These are phyloP conservation scores for Rotaria macrura DNA, from an alignment of 2,888 invertebrate species.

Conservation along the genomic window DNA sequence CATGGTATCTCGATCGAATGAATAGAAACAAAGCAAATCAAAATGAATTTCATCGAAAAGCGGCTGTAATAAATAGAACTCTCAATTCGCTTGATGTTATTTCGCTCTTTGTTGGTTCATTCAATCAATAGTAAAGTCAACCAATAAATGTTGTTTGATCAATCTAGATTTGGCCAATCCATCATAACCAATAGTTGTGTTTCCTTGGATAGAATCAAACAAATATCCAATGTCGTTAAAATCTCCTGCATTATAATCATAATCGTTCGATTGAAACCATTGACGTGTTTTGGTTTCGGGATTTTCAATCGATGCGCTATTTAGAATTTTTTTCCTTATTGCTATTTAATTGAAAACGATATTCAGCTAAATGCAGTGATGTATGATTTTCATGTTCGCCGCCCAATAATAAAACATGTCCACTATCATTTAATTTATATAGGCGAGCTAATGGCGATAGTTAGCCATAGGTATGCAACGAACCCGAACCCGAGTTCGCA, in stretches of 20 bases:
- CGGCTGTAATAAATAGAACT: too few species aligned
- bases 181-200: neutral
- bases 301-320: neutral
- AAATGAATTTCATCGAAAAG: too few species aligned
- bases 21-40: too few species aligned
- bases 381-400: neutral
- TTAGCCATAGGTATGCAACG: too few species aligned
- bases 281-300: neutral
- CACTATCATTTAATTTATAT: neutral
- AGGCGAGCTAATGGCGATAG: slow-evolving; percentile 13
- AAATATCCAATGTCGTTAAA: neutral
- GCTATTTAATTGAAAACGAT: neutral
- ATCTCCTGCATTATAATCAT: neutral
- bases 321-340: neutral
- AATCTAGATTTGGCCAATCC: neutral
- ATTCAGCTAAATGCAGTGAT: slow-evolving; percentile 1
- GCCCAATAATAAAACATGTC: neutral
- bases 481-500: too few species aligned
- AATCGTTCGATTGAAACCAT: slow-evolving; percentile 2
- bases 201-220: neutral
- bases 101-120: neutral
- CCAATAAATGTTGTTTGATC: neutral
- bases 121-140: neutral
- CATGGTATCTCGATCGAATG: too few species aligned
- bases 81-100: too few species aligned